These are phyloP conservation scores for Eurytoma californica DNA, from an alignment of 2,888 invertebrate genomes.

Conservation along the genomic window DNA sequence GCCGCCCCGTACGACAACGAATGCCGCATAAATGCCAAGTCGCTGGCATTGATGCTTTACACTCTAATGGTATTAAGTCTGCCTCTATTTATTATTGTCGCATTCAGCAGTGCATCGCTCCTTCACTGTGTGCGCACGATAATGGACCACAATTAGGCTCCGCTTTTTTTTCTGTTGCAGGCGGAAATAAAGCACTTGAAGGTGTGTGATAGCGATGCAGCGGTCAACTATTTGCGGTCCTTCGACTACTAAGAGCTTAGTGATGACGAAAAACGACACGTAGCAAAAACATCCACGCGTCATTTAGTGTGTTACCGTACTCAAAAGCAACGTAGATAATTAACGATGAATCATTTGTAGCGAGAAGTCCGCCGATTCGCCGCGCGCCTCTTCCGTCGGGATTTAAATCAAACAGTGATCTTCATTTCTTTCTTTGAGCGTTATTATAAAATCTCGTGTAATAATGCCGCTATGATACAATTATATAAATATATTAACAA, in stretches of 20 bases:
- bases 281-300: slow-evolving; percentile 1
- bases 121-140: neutral
- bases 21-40: slow-evolving; percentile 52
- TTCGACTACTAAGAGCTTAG: slow-evolving; percentile 16
- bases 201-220: slow-evolving; percentile 42
- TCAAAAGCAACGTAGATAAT: neutral
- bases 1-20: slow-evolving; percentile 46
- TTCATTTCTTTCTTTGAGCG: slow-evolving; percentile 19
- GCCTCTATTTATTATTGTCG: neutral
- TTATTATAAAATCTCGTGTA: neutral
- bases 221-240: slow-evolving; percentile 46
- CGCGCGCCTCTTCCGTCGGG: neutral
- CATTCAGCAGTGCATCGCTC: neutral
- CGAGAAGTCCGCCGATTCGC: neutral
- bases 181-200: slow-evolving; percentile 52
- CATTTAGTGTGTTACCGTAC: slow-evolving; percentile 31
- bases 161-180: slow-evolving; percentile 46
- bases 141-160: neutral
- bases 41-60: slow-evolving; percentile 45
- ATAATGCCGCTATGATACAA: no score
- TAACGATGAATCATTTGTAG: slow-evolving; percentile 34
- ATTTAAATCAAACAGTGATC: slow-evolving; percentile 20
- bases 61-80: slow-evolving; percentile 51
- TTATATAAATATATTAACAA: neutral
- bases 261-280: neutral